A percentile compares a stretch with the other conserved stretches of the same genome.
Conservation (phyloP, 2,113 vertebrate genomes). For the Rousettus leschenaultii region DNA sequence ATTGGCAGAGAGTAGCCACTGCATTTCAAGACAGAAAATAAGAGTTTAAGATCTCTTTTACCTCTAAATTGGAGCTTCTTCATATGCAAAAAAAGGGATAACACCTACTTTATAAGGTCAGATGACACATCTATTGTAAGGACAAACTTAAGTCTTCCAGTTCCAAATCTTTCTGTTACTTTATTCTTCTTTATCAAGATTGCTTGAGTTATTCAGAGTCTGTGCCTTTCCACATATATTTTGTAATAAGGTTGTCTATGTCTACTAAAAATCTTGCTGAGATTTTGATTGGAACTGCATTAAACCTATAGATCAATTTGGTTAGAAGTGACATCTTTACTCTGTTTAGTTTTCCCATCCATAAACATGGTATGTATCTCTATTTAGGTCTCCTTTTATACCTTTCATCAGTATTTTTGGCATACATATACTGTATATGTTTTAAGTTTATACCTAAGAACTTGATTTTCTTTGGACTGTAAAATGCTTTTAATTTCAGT, state of each 20-base stretch:
- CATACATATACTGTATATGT: not conserved
- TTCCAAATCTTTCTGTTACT: not conserved
- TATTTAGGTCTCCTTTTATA: not conserved
- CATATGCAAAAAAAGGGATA: not conserved
- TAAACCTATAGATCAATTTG: not conserved
- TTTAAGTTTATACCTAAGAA: not conserved
- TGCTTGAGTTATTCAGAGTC: not conserved
- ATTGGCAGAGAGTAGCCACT: not conserved
- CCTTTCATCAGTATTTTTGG: not conserved
- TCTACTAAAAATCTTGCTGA: not conserved
- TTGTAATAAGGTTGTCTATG: not conserved
- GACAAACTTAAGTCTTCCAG: not conserved
- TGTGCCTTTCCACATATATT: not conserved
- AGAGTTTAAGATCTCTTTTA: not conserved
- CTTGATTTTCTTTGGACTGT: not conserved
- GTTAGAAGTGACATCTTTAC: not conserved
- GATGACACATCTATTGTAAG: not conserved
- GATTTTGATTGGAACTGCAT: not conserved
- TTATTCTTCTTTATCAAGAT: not conserved
- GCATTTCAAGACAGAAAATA: not conserved
- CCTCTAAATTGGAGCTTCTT: not conserved
- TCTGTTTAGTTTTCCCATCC: not conserved
- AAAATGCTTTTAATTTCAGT: not conserved
- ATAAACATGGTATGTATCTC: not conserved
- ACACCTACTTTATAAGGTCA: not conserved